Conservation (phyloP, 1,140 invertebrate genomes). For the Temnothorax nylanderi region DNA sequence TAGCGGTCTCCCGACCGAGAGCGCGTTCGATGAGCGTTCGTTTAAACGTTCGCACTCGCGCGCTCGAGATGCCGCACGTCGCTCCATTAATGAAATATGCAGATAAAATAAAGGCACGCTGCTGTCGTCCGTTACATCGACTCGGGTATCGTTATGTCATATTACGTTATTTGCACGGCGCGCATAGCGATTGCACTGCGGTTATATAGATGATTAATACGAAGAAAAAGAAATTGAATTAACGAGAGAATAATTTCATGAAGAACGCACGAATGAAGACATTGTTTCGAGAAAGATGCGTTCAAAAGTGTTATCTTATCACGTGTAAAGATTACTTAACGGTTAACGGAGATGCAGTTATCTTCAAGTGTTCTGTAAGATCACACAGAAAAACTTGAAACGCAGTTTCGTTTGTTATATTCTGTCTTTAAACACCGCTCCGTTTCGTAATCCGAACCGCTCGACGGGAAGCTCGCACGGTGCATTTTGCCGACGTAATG, state of each 20-base stretch:
- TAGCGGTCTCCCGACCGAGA: no score
- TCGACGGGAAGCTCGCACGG: background rate
- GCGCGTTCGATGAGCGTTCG: background rate
- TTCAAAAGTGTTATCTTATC: background rate
- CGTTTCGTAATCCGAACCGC: background rate
- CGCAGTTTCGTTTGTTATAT: background rate
- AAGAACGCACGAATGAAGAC: background rate
- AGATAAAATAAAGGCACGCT: conserved; percentile 2
- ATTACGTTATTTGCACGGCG: background rate
- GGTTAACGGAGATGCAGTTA: background rate
- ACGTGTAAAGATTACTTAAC: background rate
- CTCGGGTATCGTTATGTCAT: background rate
- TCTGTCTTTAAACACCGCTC: background rate
- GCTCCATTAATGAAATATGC: background rate
- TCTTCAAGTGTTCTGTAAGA: background rate
- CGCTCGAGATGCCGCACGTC: background rate
- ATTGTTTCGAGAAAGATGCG: background rate
- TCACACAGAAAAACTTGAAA: background rate
- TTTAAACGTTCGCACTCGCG: background rate
- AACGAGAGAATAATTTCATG: background rate
- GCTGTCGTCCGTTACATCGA: background rate
- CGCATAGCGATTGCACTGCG: background rate
- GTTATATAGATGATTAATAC: conserved; percentile 24
- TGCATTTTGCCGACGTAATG: background rate
- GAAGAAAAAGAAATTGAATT: no score